Evolutionary conservation across 2,888 invertebrate species (phyloP).

Genomic region (Athalia circularis): DNA sequence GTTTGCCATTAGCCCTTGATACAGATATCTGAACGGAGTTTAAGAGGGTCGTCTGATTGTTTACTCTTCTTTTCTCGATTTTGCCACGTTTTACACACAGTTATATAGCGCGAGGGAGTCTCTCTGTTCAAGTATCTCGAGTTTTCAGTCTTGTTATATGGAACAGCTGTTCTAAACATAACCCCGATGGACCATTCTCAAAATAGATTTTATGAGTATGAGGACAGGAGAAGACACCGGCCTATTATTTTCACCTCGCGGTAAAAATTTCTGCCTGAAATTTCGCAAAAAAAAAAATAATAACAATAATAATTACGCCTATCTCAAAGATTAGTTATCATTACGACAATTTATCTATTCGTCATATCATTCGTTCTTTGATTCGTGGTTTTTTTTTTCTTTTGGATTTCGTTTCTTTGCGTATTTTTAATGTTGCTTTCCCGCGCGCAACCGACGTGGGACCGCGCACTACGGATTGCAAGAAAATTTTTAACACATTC

Average conservation of each 20-base stretch:
- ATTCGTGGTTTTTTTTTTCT: background rate
- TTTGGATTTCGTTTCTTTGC: background rate
- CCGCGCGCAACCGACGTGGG: background rate
- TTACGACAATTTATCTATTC: background rate
- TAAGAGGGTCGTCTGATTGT: slow-evolving; percentile 25
- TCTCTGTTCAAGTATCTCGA: slow-evolving; percentile 42
- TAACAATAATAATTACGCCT: too few species aligned
- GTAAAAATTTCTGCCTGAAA: slow-evolving; percentile 3
- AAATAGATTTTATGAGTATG: slow-evolving; percentile 74
- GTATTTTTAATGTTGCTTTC: slow-evolving; percentile 4
- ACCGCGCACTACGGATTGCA: background rate
- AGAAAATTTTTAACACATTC: too few species aligned
- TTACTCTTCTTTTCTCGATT: slow-evolving; percentile 57
- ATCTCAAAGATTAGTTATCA: too few species aligned
- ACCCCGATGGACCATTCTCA: slow-evolving; percentile 70
- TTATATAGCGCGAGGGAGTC: slow-evolving; percentile 57
- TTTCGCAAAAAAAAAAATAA: background rate
- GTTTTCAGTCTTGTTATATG: slow-evolving; percentile 67
- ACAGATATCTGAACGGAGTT: background rate
- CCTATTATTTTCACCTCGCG: slow-evolving; percentile 60
- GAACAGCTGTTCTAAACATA: slow-evolving; percentile 73
- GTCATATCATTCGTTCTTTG: background rate
- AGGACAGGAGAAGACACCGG: slow-evolving; percentile 72
- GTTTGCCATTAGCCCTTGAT: too few species aligned
- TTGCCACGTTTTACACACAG: slow-evolving; percentile 60